Evolutionary conservation across 2,888 invertebrate genomes (phyloP), one percentile per base, ranked within the genome.

Genomic region (Diaperis boleti): DNA sequence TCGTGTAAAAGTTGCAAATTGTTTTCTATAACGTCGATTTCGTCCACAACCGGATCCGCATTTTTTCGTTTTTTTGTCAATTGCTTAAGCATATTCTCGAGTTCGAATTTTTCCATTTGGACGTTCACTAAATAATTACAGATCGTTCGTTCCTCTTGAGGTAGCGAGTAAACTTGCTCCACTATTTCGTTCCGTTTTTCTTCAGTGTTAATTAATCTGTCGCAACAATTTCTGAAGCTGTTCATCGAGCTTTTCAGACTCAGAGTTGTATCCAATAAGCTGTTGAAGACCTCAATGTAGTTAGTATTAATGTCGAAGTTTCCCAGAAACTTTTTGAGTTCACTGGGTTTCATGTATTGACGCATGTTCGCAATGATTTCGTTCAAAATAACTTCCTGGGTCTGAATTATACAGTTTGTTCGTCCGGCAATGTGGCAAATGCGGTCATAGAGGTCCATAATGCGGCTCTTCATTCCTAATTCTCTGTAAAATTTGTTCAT

Each of bases 111-210:
- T 64, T 79, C 78, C 64, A 73, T 72, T 55, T 78, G 72, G 8
- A 77, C 67, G 8, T 71, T 70, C 13, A 78, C 68, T 22, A 79
- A 62, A 37, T 72, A 73, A 56, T 76, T 74, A 59, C 72, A 73
- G 60, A 74, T 72, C 33, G 72, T 62, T 8, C 76, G 67, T 52
- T 78, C 69, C 18, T 77, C 73, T 0, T 64, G 64, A 5, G 79
- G 77, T 29, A 78, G 52, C 3, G 75, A 72, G 55, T 74, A 75
- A n/a, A 79, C 76, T 60, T 78, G 76, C 42, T 78, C 78, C 6
- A 75, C 77, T 67, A 78, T 71, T 14, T 64, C 44, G 59, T 78
- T 79, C 31, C 77, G 63, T 65, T 79, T 78, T 35, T 79, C 78
- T 67, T 79, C 79, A 22, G 78, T 64, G 1, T 71, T 54, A 13